These are phyloP conservation scores for Parazoanthus darwini DNA, from an alignment of 92 coral and sea anemone genomes.

Conservation along the genomic window DNA sequence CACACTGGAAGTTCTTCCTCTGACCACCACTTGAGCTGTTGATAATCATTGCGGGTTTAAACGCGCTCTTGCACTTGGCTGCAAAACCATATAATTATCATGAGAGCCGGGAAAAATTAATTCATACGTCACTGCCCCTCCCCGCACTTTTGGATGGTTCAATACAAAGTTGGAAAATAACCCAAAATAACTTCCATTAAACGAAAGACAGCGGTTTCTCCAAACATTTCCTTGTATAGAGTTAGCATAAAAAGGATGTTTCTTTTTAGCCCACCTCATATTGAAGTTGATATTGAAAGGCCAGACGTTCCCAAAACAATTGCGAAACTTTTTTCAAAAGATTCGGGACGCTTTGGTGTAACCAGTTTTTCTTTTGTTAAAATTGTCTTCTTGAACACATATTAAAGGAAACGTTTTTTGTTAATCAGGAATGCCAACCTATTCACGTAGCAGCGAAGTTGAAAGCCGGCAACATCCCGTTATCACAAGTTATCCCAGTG, in stretches of 20 bases:
- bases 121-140: conserved; percentile 29
- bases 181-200: not conserved
- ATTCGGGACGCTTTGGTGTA: not conserved
- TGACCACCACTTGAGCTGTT: not conserved
- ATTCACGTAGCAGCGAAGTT: conserved; percentile 31
- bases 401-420: not conserved
- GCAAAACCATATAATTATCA: conserved; percentile 22
- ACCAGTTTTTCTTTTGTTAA: not conserved
- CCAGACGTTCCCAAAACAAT: not conserved
- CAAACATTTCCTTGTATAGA: not conserved
- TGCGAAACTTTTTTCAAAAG: not conserved
- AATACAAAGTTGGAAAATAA: not conserved
- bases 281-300: not conserved
- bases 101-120: conserved; percentile 12
- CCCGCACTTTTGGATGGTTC: not conserved
- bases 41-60: not conserved
- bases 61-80: conserved; percentile 1
- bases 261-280: not conserved
- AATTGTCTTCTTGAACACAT: not conserved
- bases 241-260: not conserved
- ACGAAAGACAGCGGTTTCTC: not conserved
- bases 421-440: conserved; percentile 28
- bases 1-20: not conserved
- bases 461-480: conserved; percentile 70
- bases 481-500: conserved; percentile 78